A percentile compares a stretch with the other conserved stretches of the same genome.
These are phyloP conservation scores for Cyanoramphus novaezelandiae DNA, from an alignment of 2,113 vertebrate species.

Conservation along the genomic window DNA sequence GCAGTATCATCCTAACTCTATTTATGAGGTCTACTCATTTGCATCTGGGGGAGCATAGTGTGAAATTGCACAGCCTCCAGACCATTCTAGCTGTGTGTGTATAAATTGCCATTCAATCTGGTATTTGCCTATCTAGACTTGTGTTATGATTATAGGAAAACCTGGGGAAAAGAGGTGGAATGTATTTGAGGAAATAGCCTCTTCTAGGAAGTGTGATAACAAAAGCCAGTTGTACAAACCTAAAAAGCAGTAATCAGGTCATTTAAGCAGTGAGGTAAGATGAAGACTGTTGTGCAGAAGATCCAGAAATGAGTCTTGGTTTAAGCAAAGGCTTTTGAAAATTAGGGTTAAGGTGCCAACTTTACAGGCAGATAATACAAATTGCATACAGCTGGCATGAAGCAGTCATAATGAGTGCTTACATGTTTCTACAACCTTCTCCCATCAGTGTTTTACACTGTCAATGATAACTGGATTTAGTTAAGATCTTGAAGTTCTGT, in stretches of 20 bases:
- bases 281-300: neutral
- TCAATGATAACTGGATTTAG: neutral
- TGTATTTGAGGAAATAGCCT: neutral
- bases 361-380: neutral
- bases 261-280: neutral
- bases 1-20: neutral
- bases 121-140: accelerated
- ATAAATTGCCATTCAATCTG: neutral
- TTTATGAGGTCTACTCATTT: accelerated
- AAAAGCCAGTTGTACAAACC: neutral
- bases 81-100: accelerated
- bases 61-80: neutral
- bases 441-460: neutral
- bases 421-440: neutral
- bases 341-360: neutral
- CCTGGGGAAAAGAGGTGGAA: neutral
- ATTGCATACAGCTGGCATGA: neutral
- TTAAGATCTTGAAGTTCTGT: neutral
- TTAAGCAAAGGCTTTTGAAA: neutral
- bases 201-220: neutral
- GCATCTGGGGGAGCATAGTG: accelerated
- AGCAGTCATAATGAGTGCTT: neutral
- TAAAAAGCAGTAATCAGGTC: neutral
- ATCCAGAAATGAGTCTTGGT: neutral
- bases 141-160: neutral